Base-by-base conservation (phyloP, 2,888 invertebrate species). In the Ennomos fuscantarius region DNA sequence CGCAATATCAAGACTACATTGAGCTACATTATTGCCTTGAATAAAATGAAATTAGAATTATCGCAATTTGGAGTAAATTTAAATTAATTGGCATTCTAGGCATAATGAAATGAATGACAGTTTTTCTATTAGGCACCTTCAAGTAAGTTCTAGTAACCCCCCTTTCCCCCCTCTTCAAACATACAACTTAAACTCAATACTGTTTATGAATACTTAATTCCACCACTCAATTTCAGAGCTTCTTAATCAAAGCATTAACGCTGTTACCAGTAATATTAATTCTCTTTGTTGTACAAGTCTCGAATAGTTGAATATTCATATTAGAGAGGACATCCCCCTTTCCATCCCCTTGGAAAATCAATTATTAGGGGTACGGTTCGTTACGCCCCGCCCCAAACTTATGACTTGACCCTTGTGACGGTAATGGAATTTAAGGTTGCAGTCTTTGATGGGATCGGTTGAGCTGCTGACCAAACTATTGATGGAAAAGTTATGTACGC, bases 321-420 rank as follows among this genome's bases (percentile, higher is more conserved):
- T 59, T 59, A 58, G 53, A 56, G 52, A 51, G 57, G 63, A 59
- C 57, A 70, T 65, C 69, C 68, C 72, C 67, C 66, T 51, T 60
- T 39, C 58, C 67, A 66, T 72, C 72, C 72, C 68, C 58, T 40
- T 48, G 48, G 63, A 62, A 82, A 84, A 84, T 82, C 86, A 87
- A 87, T 88, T 89, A 87, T 86, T 86, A 80, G 73, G 73, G 81
- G 66, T 66, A 74, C 69, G 86, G 78, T 82, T 87, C 79, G 87
- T 87, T 86, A 84, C 57, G 39, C 68, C 56, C 79, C 68, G 70
- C 65, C 67, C 73, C 76, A 71, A 81, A 79, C 71, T 81, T 70
- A 59, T 62, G 69, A 64, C 68, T 76, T 87, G 87, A 87, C 88
- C 88, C 80, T 74, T 76, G 70, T 44, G 63, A 61, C 43, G 37